Conservation (phyloP, 64 coral and sea anemone species). For the Actinia equina region DNA sequence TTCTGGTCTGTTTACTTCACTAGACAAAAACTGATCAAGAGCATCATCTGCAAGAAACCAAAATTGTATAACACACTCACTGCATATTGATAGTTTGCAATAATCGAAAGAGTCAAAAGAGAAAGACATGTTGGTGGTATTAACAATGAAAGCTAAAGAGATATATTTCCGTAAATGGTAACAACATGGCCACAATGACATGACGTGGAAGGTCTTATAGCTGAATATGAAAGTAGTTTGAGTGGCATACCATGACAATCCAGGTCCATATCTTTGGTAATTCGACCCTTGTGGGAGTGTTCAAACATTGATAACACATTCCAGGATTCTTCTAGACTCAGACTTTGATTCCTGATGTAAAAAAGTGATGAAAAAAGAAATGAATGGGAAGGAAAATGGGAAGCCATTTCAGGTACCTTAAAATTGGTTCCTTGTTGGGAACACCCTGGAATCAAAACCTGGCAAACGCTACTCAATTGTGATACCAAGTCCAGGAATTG, state of each 20-base stretch:
- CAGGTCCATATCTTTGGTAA: constrained; percentile 79
- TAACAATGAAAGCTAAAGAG: not conserved
- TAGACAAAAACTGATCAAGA: constrained; percentile 73
- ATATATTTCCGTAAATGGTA: too few relatives aligned
- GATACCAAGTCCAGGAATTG: too few relatives aligned
- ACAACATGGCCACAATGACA: too few relatives aligned
- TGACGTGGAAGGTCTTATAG: not conserved
- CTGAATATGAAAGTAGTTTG: too few relatives aligned
- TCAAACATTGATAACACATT: constrained; percentile 83
- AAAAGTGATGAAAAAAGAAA: not conserved
- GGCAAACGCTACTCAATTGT: too few relatives aligned
- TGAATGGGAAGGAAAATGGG: too few relatives aligned
- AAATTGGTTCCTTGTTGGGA: too few relatives aligned
- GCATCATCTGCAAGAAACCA: constrained; percentile 61
- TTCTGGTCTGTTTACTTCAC: constrained; percentile 23
- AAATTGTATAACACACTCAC: not conserved
- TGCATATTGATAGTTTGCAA: not conserved
- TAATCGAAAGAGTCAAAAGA: too few relatives aligned
- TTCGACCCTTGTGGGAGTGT: constrained; percentile 73
- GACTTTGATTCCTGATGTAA: constrained; percentile 54
- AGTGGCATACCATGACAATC: constrained; percentile 48
- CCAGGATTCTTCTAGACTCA: constrained; percentile 85
- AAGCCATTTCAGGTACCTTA: too few relatives aligned
- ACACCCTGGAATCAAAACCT: too few relatives aligned
- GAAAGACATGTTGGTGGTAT: not conserved